Percentiles rank a stretch among this genome's conserved stretches.
Evolutionary conservation across 1,140 invertebrate genomes (phyloP).

Genomic region (Euwallacea similis): DNA sequence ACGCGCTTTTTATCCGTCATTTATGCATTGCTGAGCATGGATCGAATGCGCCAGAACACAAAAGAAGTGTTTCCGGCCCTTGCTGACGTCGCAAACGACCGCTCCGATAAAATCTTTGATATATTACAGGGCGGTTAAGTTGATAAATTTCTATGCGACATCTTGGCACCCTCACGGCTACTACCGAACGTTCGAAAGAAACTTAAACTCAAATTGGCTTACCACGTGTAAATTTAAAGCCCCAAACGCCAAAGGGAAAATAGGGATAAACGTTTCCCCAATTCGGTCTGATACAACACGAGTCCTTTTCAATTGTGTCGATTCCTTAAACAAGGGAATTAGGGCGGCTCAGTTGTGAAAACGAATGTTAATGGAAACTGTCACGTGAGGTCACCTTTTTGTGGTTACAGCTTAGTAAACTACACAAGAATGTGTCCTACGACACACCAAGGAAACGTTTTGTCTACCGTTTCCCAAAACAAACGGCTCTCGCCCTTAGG

Average conservation of each 20-base stretch:
- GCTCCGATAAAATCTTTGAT: conserved; percentile 12
- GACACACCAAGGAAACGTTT: conserved; percentile 5
- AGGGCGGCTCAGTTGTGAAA: background rate
- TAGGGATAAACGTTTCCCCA: conserved; percentile 1
- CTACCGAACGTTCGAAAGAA: background rate
- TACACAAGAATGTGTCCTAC: background rate
- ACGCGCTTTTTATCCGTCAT: conserved; percentile 2
- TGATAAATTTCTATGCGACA: conserved; percentile 10
- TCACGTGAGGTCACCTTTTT: conserved; percentile 1
- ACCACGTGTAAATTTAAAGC: conserved; percentile 2
- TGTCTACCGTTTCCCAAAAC: background rate
- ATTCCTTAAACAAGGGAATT: conserved; percentile 7
- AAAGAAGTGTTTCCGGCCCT: conserved; percentile 2
- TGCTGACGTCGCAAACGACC: conserved; percentile 8
- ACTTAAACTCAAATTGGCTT: background rate
- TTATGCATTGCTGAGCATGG: background rate
- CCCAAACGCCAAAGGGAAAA: background rate
- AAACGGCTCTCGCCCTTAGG: background rate
- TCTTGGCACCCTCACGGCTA: background rate
- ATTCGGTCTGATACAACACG: background rate
- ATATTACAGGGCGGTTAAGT: conserved; percentile 8
- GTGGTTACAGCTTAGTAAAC: background rate
- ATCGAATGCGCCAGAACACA: background rate
- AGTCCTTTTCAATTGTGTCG: conserved; percentile 5
- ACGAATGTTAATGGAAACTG: conserved; percentile 10